Evolutionary conservation across 2,888 invertebrate genomes (phyloP).

Genomic region (Sphaeridia pumilis): DNA sequence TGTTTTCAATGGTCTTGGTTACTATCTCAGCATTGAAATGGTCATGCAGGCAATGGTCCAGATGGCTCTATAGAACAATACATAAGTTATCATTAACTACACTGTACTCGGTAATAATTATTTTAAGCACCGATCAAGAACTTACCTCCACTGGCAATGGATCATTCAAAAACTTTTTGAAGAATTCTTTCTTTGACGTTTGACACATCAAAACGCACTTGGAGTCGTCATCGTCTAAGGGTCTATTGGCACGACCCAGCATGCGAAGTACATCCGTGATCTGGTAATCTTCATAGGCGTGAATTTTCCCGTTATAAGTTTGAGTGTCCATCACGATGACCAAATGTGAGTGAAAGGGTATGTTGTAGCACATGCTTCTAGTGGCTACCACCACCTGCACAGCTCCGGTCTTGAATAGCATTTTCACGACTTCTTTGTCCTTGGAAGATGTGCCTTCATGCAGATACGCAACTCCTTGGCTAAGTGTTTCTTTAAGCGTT

Average conservation of each 20-base stretch:
- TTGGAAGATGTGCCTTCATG: slow-evolving; percentile 81
- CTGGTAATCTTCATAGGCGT: slow-evolving; percentile 89
- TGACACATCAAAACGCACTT: slow-evolving; percentile 95
- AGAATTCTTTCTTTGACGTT: slow-evolving; percentile 94
- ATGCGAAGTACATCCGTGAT: slow-evolving; percentile 95
- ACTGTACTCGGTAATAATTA: background rate
- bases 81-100: background rate
- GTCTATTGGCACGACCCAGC: slow-evolving; percentile 92
- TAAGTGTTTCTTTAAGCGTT: slow-evolving; percentile 80
- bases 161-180: slow-evolving; percentile 94
- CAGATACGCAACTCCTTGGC: slow-evolving; percentile 91
- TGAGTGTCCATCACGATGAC: slow-evolving; percentile 96
- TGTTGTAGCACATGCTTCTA: slow-evolving; percentile 81
- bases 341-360: slow-evolving; percentile 81
- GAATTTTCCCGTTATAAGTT: slow-evolving; percentile 66
- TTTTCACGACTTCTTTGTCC: slow-evolving; percentile 83
- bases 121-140: slow-evolving; percentile 2
- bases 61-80: slow-evolving; percentile 67
- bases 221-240: slow-evolving; percentile 80
- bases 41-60: slow-evolving; percentile 95
- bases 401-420: slow-evolving; percentile 84
- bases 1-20: slow-evolving; percentile 98
- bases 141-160: slow-evolving; percentile 81
- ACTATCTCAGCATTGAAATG: slow-evolving; percentile 99
- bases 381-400: slow-evolving; percentile 81